Base-by-base conservation (phyloP, 2,888 invertebrate genomes). In the Temnothorax rugatulus region DNA sequence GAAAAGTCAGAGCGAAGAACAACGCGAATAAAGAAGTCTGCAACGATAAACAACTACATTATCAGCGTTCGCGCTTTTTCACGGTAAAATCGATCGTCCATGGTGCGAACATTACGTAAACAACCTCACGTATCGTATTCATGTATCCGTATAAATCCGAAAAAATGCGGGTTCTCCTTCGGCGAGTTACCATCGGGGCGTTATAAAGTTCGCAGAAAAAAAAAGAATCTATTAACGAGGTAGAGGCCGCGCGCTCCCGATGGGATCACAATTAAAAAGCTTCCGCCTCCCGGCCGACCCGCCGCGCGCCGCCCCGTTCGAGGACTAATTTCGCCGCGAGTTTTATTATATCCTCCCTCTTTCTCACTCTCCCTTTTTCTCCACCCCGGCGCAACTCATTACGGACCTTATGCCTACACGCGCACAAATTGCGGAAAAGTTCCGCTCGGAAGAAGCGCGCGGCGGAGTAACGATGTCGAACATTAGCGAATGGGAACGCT, bases 211-310 rank as follows among this genome's bases (percentile, higher is more conserved):
- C 64, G 57, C 50, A 9, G 34, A 13, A 59, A 61, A 73, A 86
- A 84, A 86, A 79, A 68, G 81, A 88, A 88, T 87, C 87, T 88
- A 88, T 88, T 88, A 88, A 88, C 88, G 87, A 88, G 88, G 88
- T 87, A 85, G 88, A 88, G 88, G 59, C 29, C 29, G 29, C 71
- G 82, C 52, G 75, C 73, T 82, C 86, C 89, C 86, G 83, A 84
- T 85, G 89, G 86, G 88, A 89, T 89, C 83, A 89, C 85, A 89
- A 89, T 89, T 89, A 89, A 89, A 89, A 89, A 89, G 85, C 88
- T 85, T 83, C 85, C 84, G 71, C 86, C 57, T 63, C 38, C 76
- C 82, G 29, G 44, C 86, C 75, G 52, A 41, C 52, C 18, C 74
- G 50, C 74, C 61, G 25, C 74, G 34, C 34, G 4, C 34, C 34